Evolutionary conservation across 2,797 vertebrate species (phyloP), one percentile per base, ranked within the genome.

Genomic region (Jordanella pulchra): DNA sequence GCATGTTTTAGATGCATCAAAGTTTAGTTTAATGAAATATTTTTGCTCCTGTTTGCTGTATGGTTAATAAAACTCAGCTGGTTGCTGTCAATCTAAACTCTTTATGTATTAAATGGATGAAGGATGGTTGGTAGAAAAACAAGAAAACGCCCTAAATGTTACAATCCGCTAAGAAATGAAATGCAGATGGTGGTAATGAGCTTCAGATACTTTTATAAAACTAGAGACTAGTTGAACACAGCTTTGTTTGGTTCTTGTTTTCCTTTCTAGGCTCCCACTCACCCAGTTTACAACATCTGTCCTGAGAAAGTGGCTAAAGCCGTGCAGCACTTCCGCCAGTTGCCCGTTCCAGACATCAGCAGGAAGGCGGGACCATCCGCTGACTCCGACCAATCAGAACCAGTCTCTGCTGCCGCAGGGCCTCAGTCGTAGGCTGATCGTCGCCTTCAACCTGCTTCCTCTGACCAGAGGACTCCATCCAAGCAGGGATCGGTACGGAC

Each of bases 251-350:
- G 7, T 51, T 27, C 17, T 53, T 11, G 2, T 27, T 71, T 23
- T 65, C 7, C 4, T 5, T 55, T 53, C 12, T 76, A 99, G 97
- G 96, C 96, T 67, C 94, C 96, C 14, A 98, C 96, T 1, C 97
- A 98, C 84, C 97, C 97, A 0, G 96, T 99, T 63, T 99, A 99
- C 95, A 99, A 99, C 89, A 97, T 98, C n/a, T 90, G 94, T 63
- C 97, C 98, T 0, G 96, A 97, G 76, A 98, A 96, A 87, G 97
- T 99, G 78, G 94, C 94, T 69, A 90, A 88, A 51, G 97, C 97
- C 0, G 87, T 96, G 77, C 90, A 95, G 81, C 82, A 97, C 80
- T 99, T 99, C 78, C 93, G 93, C 83, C 93, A 83, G 84, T 93
- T 96, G 86, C 93, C 96, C 0, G 82, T 96, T 73, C 96, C 95